These are phyloP conservation scores for Gerris buenoi DNA, from an alignment of 1,140 invertebrate genomes.

Conservation along the genomic window DNA sequence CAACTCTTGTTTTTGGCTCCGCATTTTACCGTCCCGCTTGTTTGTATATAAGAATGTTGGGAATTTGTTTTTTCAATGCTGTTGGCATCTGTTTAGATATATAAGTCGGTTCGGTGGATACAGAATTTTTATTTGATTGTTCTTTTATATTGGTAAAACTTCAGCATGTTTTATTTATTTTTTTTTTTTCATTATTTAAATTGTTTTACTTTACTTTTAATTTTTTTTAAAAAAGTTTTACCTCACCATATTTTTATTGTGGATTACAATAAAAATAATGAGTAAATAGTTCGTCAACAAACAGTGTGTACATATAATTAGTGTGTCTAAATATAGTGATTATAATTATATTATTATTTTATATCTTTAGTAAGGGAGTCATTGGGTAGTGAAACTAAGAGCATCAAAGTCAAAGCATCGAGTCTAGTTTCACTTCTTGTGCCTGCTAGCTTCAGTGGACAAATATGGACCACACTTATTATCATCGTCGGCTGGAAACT, in stretches of 20 bases:
- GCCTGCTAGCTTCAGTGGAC: constrained; percentile 24
- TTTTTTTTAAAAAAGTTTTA: no score
- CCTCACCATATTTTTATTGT: no score
- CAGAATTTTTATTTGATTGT: not conserved
- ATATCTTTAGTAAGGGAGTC: not conserved
- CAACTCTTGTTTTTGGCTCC: no score
- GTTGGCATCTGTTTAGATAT: not conserved
- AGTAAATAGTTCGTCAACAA: no score
- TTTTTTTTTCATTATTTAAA: no score
- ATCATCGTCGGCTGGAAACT: constrained; percentile 28
- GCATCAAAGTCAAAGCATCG: constrained; percentile 16
- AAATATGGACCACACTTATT: constrained; percentile 31
- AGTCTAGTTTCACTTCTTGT: constrained; percentile 28
- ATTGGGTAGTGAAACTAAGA: not conserved
- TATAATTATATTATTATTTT: not conserved
- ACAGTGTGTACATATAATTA: no score
- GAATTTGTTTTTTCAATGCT: not conserved
- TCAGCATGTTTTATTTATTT: no score
- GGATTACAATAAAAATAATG: no score
- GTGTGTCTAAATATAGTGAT: no score
- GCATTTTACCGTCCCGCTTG: no score
- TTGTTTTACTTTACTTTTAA: no score
- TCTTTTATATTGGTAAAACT: no score
- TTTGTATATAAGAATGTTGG: not conserved
- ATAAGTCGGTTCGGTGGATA: not conserved